A percentile compares a stretch with the other conserved stretches of the same genome.
Evolutionary conservation across 2,797 vertebrate genomes (phyloP).

Genomic region (Parauchenoglanis punctatus): DNA sequence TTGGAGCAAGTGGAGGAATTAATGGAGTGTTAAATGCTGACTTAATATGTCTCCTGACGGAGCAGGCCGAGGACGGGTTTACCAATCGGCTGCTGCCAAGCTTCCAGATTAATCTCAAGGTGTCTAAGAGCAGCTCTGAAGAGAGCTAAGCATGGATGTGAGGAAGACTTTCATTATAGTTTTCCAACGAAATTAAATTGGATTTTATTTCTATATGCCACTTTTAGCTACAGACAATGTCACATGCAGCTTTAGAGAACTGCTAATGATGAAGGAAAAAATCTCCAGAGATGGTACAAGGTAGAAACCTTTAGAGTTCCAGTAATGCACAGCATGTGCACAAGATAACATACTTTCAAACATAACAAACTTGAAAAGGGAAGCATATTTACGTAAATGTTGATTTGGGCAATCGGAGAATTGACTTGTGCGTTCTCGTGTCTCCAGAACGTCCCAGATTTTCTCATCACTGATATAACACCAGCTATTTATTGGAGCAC

Average conservation of each 20-base stretch:
- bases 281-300: neutral
- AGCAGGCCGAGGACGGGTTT: constrained; percentile 33
- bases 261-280: neutral
- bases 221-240: neutral
- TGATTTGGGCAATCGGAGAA: neutral
- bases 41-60: constrained; percentile 52
- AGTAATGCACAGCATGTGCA: neutral
- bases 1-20: constrained; percentile 48
- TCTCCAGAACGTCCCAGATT: constrained; percentile 27
- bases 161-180: neutral
- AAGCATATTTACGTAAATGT: neutral
- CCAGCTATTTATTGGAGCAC: constrained; percentile 30
- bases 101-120: constrained; percentile 35
- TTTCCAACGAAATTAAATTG: neutral
- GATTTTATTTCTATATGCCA: neutral
- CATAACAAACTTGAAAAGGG: neutral
- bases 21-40: constrained; percentile 56
- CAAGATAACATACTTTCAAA: neutral
- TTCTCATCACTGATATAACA: constrained; percentile 23
- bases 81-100: constrained; percentile 30
- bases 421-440: neutral
- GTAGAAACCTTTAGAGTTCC: neutral
- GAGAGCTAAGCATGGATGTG: constrained; percentile 16
- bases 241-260: neutral
- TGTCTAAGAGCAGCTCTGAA: constrained; percentile 19